Percentiles rank a stretch among this genome's conserved stretches.
phyloP scores from a whole-genome alignment of 2,797 vertebrate species.

The Poecilia gillii region DNA sequence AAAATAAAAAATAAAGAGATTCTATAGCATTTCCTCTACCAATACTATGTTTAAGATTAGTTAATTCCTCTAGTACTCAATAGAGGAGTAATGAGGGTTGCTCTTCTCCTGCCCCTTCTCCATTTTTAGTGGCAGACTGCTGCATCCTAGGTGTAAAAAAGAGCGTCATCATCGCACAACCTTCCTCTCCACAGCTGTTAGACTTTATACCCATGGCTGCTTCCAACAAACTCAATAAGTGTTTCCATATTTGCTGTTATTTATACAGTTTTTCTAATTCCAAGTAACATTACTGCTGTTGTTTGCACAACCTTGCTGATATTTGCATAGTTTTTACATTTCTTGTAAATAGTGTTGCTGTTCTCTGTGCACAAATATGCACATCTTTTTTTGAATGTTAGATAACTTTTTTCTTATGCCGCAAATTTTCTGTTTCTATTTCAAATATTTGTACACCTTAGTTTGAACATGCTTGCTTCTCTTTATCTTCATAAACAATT shows the following conservation, averaged over 20 bases:
- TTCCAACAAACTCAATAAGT: neutral
- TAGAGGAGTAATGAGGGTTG: neutral
- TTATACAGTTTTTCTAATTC: neutral
- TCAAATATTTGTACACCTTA: neutral
- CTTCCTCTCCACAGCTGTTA: neutral
- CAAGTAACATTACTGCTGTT: neutral
- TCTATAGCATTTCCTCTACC: neutral
- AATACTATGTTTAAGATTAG: neutral
- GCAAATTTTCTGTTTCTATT: neutral
- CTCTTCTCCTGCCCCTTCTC: neutral
- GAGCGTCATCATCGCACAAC: neutral
- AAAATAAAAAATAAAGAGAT: neutral
- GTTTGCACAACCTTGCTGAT: neutral
- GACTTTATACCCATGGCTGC: neutral
- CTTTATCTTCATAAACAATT: neutral
- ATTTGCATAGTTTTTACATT: neutral
- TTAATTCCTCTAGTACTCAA: neutral
- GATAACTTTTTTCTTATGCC: neutral
- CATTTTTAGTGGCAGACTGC: neutral
- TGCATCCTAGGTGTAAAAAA: neutral
- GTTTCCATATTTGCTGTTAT: neutral
- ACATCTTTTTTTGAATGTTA: neutral
- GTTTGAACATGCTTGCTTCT: neutral
- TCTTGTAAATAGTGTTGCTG: neutral
- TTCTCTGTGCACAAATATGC: neutral